These are phyloP conservation scores for Pyrrhia umbra DNA, from an alignment of 2,888 invertebrate species.

Conservation along the genomic window DNA sequence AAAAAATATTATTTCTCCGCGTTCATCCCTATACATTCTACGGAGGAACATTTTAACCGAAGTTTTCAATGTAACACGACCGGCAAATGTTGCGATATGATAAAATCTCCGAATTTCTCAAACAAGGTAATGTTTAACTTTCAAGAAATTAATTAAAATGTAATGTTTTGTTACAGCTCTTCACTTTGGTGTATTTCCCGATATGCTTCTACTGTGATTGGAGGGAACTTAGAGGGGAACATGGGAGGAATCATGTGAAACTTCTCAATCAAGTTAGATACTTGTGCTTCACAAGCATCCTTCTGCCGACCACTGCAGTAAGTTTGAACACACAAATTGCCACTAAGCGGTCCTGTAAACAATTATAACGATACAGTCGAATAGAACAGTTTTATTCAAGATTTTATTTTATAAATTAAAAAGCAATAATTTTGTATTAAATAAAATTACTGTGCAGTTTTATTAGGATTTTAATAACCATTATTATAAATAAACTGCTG, in stretches of 20 bases:
- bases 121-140: conserved; percentile 21
- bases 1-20: conserved; percentile 42
- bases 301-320: conserved; percentile 80
- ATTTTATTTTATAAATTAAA: not conserved
- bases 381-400: not conserved
- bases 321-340: conserved; percentile 60
- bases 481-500: too few species aligned
- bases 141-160: conserved; percentile 25
- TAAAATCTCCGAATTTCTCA: conserved; percentile 31
- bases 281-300: conserved; percentile 76
- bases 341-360: conserved; percentile 39
- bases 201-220: conserved; percentile 80
- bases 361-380: not conserved
- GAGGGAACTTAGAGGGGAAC: conserved; percentile 69
- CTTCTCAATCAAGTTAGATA: conserved; percentile 73
- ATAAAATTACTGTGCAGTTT: too few species aligned
- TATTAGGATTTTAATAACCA: too few species aligned
- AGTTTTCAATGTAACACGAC: conserved; percentile 24
- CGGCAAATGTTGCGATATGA: conserved; percentile 18
- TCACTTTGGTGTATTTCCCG: conserved; percentile 74
- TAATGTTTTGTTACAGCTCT: conserved; percentile 71
- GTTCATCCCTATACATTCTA: conserved; percentile 18
- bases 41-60: conserved; percentile 33
- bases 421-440: too few species aligned
- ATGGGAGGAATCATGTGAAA: conserved; percentile 64